Percentiles rank a stretch among this genome's conserved stretches.
Conservation (phyloP, 2,797 vertebrate species). For the Heterohyrax brucei region DNA sequence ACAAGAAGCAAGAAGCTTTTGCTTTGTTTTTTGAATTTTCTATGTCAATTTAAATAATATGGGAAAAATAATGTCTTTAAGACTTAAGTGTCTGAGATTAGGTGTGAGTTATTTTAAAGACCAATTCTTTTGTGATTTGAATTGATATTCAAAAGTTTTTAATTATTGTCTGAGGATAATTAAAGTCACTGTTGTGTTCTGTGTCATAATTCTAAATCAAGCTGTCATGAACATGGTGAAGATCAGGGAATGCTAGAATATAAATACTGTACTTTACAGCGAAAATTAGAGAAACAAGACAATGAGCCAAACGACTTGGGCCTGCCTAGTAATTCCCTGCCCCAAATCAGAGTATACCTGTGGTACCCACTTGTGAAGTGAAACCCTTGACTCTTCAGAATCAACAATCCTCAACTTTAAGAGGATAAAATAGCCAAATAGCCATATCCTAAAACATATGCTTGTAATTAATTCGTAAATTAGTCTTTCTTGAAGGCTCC, state of each 20-base stretch:
- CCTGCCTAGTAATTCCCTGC: background rate
- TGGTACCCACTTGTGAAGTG: background rate
- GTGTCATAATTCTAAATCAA: background rate
- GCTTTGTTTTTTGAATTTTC: background rate
- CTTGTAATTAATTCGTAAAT: slow-evolving; percentile 39
- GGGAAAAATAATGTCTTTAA: slow-evolving; percentile 2
- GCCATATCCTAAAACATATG: background rate
- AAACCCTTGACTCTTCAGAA: background rate
- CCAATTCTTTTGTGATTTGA: slow-evolving; percentile 8
- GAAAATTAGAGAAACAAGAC: background rate
- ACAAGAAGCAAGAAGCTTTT: background rate
- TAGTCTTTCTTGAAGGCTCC: slow-evolving; percentile 37
- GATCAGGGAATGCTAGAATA: background rate
- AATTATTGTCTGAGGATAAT: background rate
- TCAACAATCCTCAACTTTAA: background rate
- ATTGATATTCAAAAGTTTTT: background rate
- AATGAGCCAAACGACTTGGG: background rate
- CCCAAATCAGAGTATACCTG: background rate
- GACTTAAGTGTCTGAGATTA: slow-evolving; percentile 34
- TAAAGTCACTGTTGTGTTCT: background rate
- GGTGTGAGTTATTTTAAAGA: slow-evolving; percentile 14
- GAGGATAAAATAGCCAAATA: background rate
- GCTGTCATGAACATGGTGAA: background rate
- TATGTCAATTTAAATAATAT: slow-evolving; percentile 32
- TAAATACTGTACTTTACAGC: slow-evolving; percentile 17